phyloP scores from a whole-genome alignment of 1,140 invertebrate species.

The Drosophila micromelanica region DNA sequence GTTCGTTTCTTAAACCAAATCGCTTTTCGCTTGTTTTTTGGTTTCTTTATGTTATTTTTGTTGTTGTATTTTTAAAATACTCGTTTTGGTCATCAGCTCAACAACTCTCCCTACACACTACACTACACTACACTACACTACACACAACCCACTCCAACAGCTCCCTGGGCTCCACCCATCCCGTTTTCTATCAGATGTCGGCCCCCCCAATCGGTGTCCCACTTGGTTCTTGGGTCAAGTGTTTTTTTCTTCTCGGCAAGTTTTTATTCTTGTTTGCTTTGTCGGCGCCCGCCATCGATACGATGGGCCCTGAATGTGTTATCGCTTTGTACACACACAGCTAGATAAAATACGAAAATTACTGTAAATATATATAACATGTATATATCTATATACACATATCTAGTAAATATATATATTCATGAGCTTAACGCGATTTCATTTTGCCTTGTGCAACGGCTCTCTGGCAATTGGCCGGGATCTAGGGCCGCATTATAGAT shows the following conservation, averaged over 20 bases:
- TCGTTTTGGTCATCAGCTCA: conserved; percentile 20
- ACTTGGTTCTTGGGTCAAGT: conserved; percentile 30
- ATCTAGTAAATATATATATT: conserved; percentile 3
- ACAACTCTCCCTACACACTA: background rate
- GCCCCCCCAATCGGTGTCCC: background rate
- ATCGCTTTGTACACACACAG: conserved; percentile 33
- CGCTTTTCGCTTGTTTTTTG: background rate
- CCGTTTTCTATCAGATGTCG: too few species aligned
- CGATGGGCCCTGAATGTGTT: conserved; percentile 27
- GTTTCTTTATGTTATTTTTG: background rate
- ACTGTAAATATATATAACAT: conserved; percentile 23
- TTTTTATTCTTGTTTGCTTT: conserved; percentile 52
- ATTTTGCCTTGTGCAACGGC: conserved; percentile 2
- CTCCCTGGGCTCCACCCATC: background rate
- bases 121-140: too few species aligned
- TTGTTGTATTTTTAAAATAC: conserved; percentile 53
- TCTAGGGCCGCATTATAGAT: conserved; percentile 23
- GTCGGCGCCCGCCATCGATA: conserved; percentile 45
- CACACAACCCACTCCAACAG: too few species aligned
- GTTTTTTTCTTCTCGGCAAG: conserved; percentile 27
- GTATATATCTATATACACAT: too few species aligned
- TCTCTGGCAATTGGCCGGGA: conserved; percentile 15
- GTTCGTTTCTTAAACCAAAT: background rate
- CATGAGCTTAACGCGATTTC: conserved; percentile 1
- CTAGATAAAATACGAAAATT: conserved; percentile 18